These are phyloP conservation scores for Elysia crispata DNA, from an alignment of 2,888 invertebrate genomes.

Conservation along the genomic window DNA sequence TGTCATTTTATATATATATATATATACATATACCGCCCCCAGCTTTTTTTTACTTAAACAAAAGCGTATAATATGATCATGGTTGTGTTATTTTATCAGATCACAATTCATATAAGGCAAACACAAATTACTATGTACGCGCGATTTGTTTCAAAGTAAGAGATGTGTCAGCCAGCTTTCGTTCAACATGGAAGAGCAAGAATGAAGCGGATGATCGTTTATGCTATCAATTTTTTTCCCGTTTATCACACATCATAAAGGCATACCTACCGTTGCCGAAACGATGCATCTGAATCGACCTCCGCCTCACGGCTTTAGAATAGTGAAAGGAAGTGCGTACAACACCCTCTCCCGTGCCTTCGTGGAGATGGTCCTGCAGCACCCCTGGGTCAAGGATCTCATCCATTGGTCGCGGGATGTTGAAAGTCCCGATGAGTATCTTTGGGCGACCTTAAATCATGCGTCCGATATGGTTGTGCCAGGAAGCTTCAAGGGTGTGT, in stretches of 20 bases:
- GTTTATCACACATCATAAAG: too few relatives aligned
- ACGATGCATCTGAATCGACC: constrained; percentile 12
- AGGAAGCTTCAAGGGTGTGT: constrained; percentile 71
- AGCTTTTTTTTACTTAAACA: too few relatives aligned
- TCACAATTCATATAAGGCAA: too few relatives aligned
- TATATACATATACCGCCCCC: too few relatives aligned
- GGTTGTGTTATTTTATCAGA: too few relatives aligned
- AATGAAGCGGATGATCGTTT: neutral
- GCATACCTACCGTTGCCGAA: too few relatives aligned
- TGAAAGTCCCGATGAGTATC: constrained; percentile 75
- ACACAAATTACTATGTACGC: too few relatives aligned
- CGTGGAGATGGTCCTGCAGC: constrained; percentile 69
- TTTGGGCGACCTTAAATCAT: constrained; percentile 75
- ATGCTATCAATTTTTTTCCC: neutral
- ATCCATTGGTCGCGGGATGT: constrained; percentile 73
- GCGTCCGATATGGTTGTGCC: constrained; percentile 71
- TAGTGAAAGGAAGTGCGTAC: constrained; percentile 75
- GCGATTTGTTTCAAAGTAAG: too few relatives aligned
- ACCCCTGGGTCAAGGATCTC: constrained; percentile 64
- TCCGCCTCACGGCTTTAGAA: constrained; percentile 41
- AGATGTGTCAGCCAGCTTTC: too few relatives aligned
- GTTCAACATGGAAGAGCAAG: neutral
- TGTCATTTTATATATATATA: too few relatives aligned
- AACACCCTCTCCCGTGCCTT: constrained; percentile 74
- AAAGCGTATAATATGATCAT: too few relatives aligned